Base-by-base conservation (phyloP, 2,797 vertebrate species). In the Leptatherina wallacei region DNA sequence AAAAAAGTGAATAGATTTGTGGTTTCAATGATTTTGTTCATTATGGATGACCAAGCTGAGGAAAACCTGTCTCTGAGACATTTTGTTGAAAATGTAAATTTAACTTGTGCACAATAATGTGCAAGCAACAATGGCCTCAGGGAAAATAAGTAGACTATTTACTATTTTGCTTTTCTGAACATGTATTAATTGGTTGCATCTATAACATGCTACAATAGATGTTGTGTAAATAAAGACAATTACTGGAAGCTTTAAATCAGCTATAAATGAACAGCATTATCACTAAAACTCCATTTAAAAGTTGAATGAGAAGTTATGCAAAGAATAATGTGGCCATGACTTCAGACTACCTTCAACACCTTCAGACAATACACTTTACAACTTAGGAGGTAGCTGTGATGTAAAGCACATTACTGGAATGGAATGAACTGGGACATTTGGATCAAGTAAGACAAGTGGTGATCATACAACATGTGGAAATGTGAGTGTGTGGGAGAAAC, bases 181-280 rank as follows among this genome's bases (percentile, higher is more conserved):
- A 4, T 65, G 12, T n/a, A 20, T n/a, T 8, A 47, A 20, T 5
- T 40, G 52, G 49, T 47, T 61, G 8, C 58, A 60, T 40, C 35
- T 69, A 59, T 80, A 27, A 65, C 73, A 77, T n/a, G 32, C 35
- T 52, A 12, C 11, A 24, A 4, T 58, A 51, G 61, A 59, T 55
- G 54, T 61, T 42, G 12, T 60, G 65, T 71, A 74, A 59, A 70
- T 64, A 52, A 27, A 71, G 49, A 66, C 54, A 38, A 82, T 78
- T 60, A 70, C 49, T 77, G 64, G 60, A 65, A 71, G 30, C 49
- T 36, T 58, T 83, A 80, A 83, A 77, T 82, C 65, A 80, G 78
- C 61, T 27, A 11, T 58, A 61, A 49, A 68, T 40, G 63, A 61
- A 70, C 74, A 82, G 61, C 12, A 65, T 63, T 80, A 63, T 77